Percentiles rank a stretch among this genome's conserved stretches.
These are phyloP conservation scores for Cyclina sinensis DNA, from an alignment of 1,140 invertebrate genomes.

Conservation along the genomic window DNA sequence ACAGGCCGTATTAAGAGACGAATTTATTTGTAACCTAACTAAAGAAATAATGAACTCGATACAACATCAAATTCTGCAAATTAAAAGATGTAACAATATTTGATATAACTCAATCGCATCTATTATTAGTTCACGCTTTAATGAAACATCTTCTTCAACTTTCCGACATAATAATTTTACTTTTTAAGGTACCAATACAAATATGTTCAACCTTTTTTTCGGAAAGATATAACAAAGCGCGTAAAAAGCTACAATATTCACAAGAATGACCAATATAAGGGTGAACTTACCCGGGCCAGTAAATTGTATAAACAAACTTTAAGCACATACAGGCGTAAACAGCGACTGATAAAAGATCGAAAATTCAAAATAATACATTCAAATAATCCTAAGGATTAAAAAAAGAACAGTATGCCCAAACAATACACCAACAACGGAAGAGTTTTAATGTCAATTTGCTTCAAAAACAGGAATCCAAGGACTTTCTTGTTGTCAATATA, in stretches of 20 bases:
- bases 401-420: not conserved
- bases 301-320: slow-evolving; percentile 6
- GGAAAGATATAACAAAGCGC: not conserved
- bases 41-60: not conserved
- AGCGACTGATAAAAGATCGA: no score
- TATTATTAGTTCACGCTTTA: not conserved
- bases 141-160: not conserved
- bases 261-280: not conserved
- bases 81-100: not conserved
- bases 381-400: not conserved
- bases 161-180: not conserved
- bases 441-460: not conserved
- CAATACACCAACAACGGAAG: not conserved
- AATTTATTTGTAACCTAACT: not conserved
- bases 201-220: not conserved
- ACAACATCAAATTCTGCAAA: no score
- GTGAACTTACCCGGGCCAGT: not conserved
- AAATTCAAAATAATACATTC: not conserved
- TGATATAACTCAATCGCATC: not conserved
- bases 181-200: not conserved
- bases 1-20: not conserved
- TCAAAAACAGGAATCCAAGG: not conserved
- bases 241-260: not conserved
- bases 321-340: not conserved
- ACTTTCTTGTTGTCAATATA: not conserved